Evolutionary conservation across 2,797 vertebrate genomes (phyloP).

Genomic region (Rhynchotus rufescens): DNA sequence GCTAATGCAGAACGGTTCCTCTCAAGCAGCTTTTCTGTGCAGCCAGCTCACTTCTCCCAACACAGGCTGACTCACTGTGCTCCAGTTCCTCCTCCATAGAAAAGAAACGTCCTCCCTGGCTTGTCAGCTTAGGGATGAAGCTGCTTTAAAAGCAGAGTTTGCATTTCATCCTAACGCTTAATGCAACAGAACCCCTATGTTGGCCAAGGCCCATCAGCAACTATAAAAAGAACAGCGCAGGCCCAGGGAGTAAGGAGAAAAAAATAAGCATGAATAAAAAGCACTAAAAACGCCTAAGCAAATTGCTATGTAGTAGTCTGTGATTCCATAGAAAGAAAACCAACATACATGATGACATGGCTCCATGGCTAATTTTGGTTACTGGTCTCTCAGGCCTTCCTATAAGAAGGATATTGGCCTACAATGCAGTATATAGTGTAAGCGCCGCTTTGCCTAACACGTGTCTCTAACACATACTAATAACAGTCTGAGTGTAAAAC

Average conservation of each 20-base stretch:
- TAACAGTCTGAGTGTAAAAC: slow-evolving; percentile 45
- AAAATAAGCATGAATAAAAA: neutral
- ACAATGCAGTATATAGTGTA: neutral
- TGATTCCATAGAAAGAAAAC: neutral
- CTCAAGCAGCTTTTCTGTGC: neutral
- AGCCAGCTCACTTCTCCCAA: fast-evolving
- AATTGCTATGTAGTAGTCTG: neutral
- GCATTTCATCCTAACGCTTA: neutral
- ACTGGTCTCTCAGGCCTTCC: neutral
- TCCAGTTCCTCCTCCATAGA: neutral
- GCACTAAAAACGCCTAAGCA: neutral
- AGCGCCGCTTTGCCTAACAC: slow-evolving; percentile 19
- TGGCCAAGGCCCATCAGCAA: neutral
- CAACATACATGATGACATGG: neutral
- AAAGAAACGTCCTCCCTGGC: neutral
- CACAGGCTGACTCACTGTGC: neutral
- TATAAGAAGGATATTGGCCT: neutral
- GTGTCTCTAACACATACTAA: slow-evolving; percentile 26
- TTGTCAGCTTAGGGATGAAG: neutral
- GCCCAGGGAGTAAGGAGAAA: neutral
- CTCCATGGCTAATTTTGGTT: slow-evolving; percentile 46
- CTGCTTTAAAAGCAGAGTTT: neutral
- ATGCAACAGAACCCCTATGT: neutral
- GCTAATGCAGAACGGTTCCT: neutral
- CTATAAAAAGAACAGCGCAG: neutral